Evolutionary conservation across 2,888 invertebrate genomes (phyloP).

Genomic region (Amorpha juglandis): DNA sequence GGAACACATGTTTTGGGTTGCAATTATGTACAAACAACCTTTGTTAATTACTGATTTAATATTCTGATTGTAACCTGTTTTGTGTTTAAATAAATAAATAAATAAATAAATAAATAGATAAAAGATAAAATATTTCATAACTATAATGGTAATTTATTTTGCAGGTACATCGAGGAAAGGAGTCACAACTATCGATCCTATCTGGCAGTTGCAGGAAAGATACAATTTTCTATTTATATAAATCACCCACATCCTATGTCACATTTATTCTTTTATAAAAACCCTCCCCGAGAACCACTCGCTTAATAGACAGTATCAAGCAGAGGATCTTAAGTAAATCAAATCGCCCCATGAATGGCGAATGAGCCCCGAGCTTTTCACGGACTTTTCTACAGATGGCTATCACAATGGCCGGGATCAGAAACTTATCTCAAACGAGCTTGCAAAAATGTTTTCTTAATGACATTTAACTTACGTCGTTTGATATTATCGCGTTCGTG

Average conservation of each 20-base stretch:
- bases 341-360: constrained; percentile 83
- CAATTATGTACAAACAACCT: too few relatives aligned
- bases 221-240: constrained; percentile 27
- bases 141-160: neutral
- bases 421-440: constrained; percentile 74
- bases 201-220: neutral
- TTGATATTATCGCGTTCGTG: constrained; percentile 62
- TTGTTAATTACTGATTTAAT: too few relatives aligned
- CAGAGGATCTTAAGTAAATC: constrained; percentile 83
- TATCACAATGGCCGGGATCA: constrained; percentile 83
- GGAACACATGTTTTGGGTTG: too few relatives aligned
- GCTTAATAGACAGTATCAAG: constrained; percentile 81
- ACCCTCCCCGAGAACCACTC: constrained; percentile 66
- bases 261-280: constrained; percentile 66
- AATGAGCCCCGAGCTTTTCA: constrained; percentile 79
- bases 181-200: neutral
- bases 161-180: neutral
- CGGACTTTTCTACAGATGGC: constrained; percentile 76
- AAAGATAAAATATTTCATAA: neutral
- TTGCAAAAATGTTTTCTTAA: constrained; percentile 80
- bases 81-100: too few relatives aligned
- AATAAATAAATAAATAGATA: too few relatives aligned
- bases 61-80: too few relatives aligned
- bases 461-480: constrained; percentile 78
- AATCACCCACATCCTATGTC: constrained; percentile 33